Conservation (phyloP, 2,797 vertebrate species). For the Brachyrhaphis roseni region DNA sequence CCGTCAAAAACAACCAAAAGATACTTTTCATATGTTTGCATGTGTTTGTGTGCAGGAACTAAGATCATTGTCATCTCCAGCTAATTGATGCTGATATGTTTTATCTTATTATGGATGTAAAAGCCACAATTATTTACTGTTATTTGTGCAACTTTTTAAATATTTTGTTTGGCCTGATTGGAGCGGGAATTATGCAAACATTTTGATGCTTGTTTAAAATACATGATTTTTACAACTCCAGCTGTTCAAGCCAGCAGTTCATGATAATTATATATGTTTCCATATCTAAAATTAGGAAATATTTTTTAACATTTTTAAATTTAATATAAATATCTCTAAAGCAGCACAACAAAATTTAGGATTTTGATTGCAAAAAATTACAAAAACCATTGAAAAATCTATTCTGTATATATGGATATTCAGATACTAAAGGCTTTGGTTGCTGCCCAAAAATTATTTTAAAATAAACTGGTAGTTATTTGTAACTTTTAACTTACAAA, state of each 20-base stretch:
- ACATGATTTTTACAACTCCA: neutral
- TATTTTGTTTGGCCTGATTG: neutral
- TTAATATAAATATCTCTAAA: neutral
- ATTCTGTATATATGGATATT: neutral
- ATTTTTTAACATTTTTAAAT: too few relatives aligned
- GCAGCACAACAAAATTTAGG: too few relatives aligned
- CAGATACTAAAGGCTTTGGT: neutral
- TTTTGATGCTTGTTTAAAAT: neutral
- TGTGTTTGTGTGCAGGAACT: conserved; percentile 23
- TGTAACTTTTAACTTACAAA: neutral
- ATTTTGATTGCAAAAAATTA: too few relatives aligned
- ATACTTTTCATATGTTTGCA: conserved; percentile 4
- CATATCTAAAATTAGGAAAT: neutral
- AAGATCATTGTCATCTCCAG: conserved; percentile 38
- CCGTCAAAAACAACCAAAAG: conserved; percentile 35
- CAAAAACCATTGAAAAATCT: neutral
- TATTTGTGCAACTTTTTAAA: neutral
- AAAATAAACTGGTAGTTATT: neutral
- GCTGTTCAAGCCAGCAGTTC: neutral
- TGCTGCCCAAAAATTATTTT: neutral
- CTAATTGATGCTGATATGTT: neutral
- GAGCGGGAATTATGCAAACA: conserved; percentile 2
- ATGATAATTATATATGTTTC: neutral
- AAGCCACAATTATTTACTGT: neutral
- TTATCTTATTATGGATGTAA: neutral